Evolutionary conservation across 2,888 invertebrate species (phyloP).

Genomic region (Odontothrips loti): DNA sequence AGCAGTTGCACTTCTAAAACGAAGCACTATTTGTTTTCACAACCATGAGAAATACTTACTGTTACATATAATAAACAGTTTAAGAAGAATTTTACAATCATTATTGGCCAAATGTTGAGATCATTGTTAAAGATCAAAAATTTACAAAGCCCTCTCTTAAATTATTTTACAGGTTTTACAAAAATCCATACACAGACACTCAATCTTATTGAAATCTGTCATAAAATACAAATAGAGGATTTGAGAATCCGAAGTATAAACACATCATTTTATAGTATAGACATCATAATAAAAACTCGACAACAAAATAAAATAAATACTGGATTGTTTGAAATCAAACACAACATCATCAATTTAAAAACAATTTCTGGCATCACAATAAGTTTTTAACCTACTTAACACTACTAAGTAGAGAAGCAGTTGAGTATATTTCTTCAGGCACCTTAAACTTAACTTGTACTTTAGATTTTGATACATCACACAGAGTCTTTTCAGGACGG

Average conservation of each 20-base stretch:
- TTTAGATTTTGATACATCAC: constrained; percentile 8
- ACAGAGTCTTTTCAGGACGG: background rate
- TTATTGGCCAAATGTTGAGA: background rate
- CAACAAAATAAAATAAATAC: constrained; percentile 18
- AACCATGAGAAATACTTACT: constrained; percentile 17
- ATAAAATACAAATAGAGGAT: too few species aligned
- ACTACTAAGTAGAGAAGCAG: background rate
- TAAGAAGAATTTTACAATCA: background rate
- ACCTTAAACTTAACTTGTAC: constrained; percentile 5
- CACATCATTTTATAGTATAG: background rate
- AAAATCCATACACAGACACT: background rate
- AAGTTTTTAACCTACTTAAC: background rate
- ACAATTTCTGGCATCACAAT: constrained; percentile 11
- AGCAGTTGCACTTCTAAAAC: background rate
- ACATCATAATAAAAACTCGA: background rate
- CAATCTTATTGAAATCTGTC: too few species aligned
- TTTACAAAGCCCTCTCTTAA: background rate
- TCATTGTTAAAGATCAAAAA: constrained; percentile 20
- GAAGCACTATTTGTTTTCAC: constrained; percentile 8
- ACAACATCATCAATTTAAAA: constrained; percentile 13
- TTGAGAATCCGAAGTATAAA: too few species aligned
- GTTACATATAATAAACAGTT: background rate
- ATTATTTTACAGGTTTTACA: background rate
- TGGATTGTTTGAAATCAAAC: background rate
- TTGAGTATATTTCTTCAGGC: constrained; percentile 1